Evolutionary conservation across 1,140 invertebrate species (phyloP), one percentile per base, ranked within the genome.

Genomic region (Platorchestia sp.): DNA sequence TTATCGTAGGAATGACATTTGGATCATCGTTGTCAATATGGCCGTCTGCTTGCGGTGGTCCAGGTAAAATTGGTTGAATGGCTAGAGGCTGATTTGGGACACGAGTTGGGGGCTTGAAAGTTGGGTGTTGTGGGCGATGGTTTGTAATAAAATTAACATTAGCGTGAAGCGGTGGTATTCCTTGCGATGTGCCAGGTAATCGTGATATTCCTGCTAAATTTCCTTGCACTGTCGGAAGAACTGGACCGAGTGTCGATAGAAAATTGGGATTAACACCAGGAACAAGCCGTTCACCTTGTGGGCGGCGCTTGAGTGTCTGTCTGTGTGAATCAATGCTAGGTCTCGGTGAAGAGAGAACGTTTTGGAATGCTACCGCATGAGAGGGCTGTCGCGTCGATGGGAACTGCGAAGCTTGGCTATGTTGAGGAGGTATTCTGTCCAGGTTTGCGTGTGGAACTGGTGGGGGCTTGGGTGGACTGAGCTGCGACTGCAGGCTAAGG

Each of bases 21-120:
- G 91, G 91, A 93, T 93, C 91, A 44, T 93, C 91, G 47, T 47
- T 93, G 44, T 93, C 91, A 40, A 93, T 93, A 44, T 45, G 45
- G 27, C 91, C 91, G 10, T 91, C 42, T 47, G 41, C 40, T 7
- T 42, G 91, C 36, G 45, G 91, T 45, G 91, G 5, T 1, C 41
- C 36, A 41, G 43, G 41, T 16, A 44, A 47, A 93, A 40, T 47
- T 27, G 91, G 45, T 89, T 89, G 91, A 93, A 93, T 47, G 19
- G 36, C 47, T 47, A 36, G 5, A 16, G 5, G 45, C 44, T 93
- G 43, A 40, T 40, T 93, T 10, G 91, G 91, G 22, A 27, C 41
- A 19, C 45, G 44, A 45, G 91, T 93, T 47, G 91, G 91, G 5
- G 91, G 43, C 44, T 47, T 93, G 91, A 45, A 45, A n/a, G 36